Evolutionary conservation across 2,113 vertebrate genomes (phyloP).

Genomic region (Rhea pennata): DNA sequence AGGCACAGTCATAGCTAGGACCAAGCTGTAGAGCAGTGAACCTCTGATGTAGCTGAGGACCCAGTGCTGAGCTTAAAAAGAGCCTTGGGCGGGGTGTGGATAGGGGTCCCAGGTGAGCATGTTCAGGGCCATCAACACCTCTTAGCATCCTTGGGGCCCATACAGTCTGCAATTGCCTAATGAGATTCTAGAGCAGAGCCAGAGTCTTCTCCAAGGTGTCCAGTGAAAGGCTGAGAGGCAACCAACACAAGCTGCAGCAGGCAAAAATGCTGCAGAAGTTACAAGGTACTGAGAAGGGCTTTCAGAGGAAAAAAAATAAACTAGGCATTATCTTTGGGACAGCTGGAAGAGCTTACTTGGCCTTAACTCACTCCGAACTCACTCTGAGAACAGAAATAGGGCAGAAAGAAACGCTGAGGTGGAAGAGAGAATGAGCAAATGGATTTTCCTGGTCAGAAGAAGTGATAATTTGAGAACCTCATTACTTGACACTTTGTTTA

Average conservation of each 20-base stretch:
- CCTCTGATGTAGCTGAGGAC: too few relatives aligned
- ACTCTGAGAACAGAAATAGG: neutral
- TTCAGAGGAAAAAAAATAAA: neutral
- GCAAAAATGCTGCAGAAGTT: neutral
- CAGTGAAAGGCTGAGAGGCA: neutral
- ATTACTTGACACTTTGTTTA: neutral
- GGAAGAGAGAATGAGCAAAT: neutral
- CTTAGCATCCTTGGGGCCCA: too few relatives aligned
- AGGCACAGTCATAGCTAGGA: rapidly evolving
- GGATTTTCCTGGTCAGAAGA: neutral
- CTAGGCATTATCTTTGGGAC: rapidly evolving
- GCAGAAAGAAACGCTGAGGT: neutral
- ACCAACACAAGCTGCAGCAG: neutral
- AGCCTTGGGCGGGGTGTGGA: neutral
- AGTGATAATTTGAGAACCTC: neutral
- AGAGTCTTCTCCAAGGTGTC: rapidly evolving
- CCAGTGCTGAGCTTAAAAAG: neutral
- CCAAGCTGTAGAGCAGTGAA: too few relatives aligned
- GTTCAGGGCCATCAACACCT: neutral
- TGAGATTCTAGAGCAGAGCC: neutral
- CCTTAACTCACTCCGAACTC: rapidly evolving
- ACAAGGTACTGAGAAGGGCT: neutral
- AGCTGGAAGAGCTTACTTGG: neutral
- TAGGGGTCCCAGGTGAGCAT: neutral
- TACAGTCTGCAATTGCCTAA: too few relatives aligned